These are phyloP conservation scores for Laupala kohalensis DNA, from an alignment of 1,140 invertebrate genomes.

Conservation along the genomic window DNA sequence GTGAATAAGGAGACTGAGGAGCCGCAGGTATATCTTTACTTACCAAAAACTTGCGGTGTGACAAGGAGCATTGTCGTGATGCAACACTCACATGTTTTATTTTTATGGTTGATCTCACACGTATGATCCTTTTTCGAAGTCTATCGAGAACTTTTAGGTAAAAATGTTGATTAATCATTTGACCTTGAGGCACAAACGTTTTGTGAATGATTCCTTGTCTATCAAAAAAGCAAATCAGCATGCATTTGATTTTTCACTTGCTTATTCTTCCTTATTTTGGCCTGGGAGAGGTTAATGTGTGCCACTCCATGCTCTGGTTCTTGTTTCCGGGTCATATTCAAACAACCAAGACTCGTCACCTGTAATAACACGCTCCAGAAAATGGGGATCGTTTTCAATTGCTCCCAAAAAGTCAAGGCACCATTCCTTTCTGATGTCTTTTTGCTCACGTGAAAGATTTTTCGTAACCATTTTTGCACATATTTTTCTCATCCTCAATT, in stretches of 20 bases:
- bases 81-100: slow-evolving; percentile 6
- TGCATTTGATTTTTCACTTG: slow-evolving; percentile 11
- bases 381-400: slow-evolving; percentile 11
- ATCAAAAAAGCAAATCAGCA: slow-evolving; percentile 13
- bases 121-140: slow-evolving; percentile 7
- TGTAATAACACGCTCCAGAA: slow-evolving; percentile 12
- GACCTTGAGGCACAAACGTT: slow-evolving; percentile 22
- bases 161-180: slow-evolving; percentile 22
- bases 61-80: slow-evolving; percentile 3
- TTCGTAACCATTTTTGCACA: slow-evolving; percentile 16
- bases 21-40: slow-evolving; percentile 4
- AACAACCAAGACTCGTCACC: slow-evolving; percentile 12
- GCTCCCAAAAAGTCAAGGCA: slow-evolving; percentile 5
- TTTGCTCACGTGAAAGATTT: slow-evolving; percentile 15
- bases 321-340: slow-evolving; percentile 13
- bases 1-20: slow-evolving; percentile 1
- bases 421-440: neutral
- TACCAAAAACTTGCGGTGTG: slow-evolving; percentile 2
- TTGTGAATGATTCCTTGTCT: slow-evolving; percentile 13
- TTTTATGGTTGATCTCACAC: slow-evolving; percentile 10
- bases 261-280: slow-evolving; percentile 15
- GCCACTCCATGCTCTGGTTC: slow-evolving; percentile 15
- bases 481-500: slow-evolving; percentile 14
- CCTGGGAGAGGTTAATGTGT: slow-evolving; percentile 15
- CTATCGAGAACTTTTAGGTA: slow-evolving; percentile 20